Evolutionary conservation across 2,113 vertebrate species (phyloP).

Genomic region (Pachypanchax playfairii): DNA sequence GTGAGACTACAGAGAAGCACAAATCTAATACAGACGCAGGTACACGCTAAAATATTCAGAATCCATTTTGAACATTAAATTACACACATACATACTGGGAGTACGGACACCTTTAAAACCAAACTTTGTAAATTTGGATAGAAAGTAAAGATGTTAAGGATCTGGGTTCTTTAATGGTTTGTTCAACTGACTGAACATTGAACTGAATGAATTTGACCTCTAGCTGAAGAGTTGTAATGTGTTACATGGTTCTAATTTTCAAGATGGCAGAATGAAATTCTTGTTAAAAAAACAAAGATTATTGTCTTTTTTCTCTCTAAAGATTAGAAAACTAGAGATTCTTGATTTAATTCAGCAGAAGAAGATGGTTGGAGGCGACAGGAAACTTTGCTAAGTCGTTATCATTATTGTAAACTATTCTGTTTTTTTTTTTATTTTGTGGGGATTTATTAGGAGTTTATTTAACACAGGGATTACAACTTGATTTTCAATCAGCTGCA

Average conservation of each 20-base stretch:
- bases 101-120: not conserved
- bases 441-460: no score
- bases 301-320: not conserved
- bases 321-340: no score
- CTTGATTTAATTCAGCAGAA: no score
- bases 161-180: not conserved
- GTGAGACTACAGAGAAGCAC: conserved; percentile 22
- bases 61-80: conserved; percentile 3
- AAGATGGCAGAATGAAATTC: not conserved
- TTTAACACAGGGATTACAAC: no score
- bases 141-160: not conserved
- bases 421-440: not conserved
- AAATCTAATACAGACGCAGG: not conserved
- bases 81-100: conserved; percentile 3
- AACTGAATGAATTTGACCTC: conserved; percentile 1
- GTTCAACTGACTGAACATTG: not conserved
- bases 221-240: not conserved
- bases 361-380: not conserved
- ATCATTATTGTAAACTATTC: not conserved
- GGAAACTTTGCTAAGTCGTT: not conserved
- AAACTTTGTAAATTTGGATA: not conserved
- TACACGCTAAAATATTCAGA: conserved; percentile 1
- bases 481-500: no score
- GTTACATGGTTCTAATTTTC: not conserved
- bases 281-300: not conserved